These are phyloP conservation scores for Clanis bilineata DNA, from an alignment of 2,888 invertebrate species.

Conservation along the genomic window DNA sequence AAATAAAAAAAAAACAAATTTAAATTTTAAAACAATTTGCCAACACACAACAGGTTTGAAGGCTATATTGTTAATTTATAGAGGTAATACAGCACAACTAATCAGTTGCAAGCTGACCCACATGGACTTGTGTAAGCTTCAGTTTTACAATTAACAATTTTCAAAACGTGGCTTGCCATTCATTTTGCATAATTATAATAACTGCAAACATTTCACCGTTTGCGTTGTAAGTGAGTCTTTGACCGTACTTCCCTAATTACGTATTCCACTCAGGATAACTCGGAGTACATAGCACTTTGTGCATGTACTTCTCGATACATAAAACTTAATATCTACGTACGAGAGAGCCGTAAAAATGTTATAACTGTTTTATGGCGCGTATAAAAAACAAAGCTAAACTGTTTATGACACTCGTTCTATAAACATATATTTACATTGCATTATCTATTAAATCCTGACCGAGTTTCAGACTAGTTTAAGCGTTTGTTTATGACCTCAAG, in stretches of 20 bases:
- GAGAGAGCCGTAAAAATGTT: conserved; percentile 7
- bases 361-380: conserved; percentile 5
- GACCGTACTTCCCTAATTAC: background rate
- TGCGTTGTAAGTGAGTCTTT: too few relatives aligned
- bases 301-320: conserved; percentile 6
- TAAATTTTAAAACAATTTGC: too few relatives aligned
- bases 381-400: conserved; percentile 11
- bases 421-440: background rate
- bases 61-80: too few relatives aligned
- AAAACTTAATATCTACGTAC: conserved; percentile 6
- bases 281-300: conserved; percentile 5
- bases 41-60: too few relatives aligned
- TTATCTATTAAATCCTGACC: background rate
- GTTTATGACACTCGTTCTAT: conserved; percentile 1
- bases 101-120: too few relatives aligned
- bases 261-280: conserved; percentile 2
- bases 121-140: too few relatives aligned
- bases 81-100: too few relatives aligned
- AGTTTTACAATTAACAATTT: too few relatives aligned
- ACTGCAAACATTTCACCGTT: too few relatives aligned
- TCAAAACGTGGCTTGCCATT: too few relatives aligned
- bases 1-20: too few relatives aligned
- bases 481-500: background rate
- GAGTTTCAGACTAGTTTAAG: background rate
- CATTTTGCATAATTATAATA: too few relatives aligned